Percentiles rank a stretch among this genome's conserved stretches.
These are phyloP conservation scores for Cataglyphis altisquamis DNA, from an alignment of 2,888 invertebrate species.

Conservation along the genomic window DNA sequence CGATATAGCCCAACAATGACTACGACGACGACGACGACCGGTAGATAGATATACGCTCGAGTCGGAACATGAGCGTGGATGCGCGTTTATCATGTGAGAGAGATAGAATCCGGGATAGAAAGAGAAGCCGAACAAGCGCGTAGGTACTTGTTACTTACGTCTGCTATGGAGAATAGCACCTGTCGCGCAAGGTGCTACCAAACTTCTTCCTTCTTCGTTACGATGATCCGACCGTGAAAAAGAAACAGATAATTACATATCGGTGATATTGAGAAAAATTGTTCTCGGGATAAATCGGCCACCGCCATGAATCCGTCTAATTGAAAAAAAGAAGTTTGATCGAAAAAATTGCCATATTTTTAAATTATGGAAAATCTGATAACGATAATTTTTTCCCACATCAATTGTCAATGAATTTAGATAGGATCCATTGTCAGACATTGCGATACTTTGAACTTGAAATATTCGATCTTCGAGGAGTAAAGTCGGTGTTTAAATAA, in stretches of 20 bases:
- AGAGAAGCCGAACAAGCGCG: conserved; percentile 55
- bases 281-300: neutral
- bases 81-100: conserved; percentile 48
- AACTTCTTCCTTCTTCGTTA: conserved; percentile 64
- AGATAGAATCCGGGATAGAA: conserved; percentile 21
- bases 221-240: conserved; percentile 27
- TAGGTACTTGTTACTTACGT: conserved; percentile 55
- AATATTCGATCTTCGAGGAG: neutral
- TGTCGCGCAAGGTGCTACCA: conserved; percentile 84
- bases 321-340: neutral
- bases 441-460: neutral
- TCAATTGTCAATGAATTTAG: neutral
- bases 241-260: conserved; percentile 22
- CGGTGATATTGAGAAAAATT: conserved; percentile 35
- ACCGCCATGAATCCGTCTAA: neutral
- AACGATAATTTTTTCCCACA: neutral
- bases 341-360: neutral
- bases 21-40: conserved; percentile 8
- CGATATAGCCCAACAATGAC: conserved; percentile 30
- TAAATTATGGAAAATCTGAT: neutral
- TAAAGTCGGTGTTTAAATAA: neutral
- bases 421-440: neutral
- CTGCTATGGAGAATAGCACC: conserved; percentile 79
- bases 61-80: conserved; percentile 27
- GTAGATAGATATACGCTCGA: conserved; percentile 8